Base-by-base conservation (phyloP, 1,140 invertebrate genomes). In the Calycopis cecrops region DNA sequence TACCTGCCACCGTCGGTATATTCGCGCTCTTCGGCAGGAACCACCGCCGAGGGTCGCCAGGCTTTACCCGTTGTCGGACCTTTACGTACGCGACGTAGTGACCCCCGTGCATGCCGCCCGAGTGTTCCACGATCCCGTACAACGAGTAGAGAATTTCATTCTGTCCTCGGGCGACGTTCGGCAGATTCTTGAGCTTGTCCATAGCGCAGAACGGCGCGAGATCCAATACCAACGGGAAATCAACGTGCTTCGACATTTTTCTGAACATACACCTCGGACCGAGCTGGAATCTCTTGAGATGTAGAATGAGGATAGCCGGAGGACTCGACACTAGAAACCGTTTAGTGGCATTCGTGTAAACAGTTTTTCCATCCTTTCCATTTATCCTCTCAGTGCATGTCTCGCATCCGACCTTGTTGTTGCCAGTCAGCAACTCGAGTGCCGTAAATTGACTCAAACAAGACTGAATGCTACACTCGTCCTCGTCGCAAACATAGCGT, bases 51-150 rank as follows among this genome's bases (percentile, higher is more conserved):
- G 89, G 89, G 67, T 93, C 92, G 9, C 90, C 88, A 3, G 86
- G 69, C 33, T 87, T 80, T 33, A 93, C 71, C 7, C 89, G 87
- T 7, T 88, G 65, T 35, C 92, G 86, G 17, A 95, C 93, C 87
- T 96, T 96, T 1, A 96, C 95, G 74, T 97, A 99, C 7, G 97
- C 96, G n/a, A 97, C 94, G 76, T 99, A 99, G 86, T 99, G 98
- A 3, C 98, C 98, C 48, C 95, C 94, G 67, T 94, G 92, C 61
- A 98, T 91, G 11, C 92, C 92, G 3, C 98, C 98, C 56, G 93
- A 94, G 75, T 99, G 98, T 74, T 97, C 96, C 11, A 99, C 97
- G 7, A 99, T 92, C 3, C 97, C 98, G 74, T 98, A 99, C 14
- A 99, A 87, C 0, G 95, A 93, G 83, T 99, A 99, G 16, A 96